Evolutionary conservation across 2,797 vertebrate species (phyloP).

Genomic region (Sorex maritimensis): DNA sequence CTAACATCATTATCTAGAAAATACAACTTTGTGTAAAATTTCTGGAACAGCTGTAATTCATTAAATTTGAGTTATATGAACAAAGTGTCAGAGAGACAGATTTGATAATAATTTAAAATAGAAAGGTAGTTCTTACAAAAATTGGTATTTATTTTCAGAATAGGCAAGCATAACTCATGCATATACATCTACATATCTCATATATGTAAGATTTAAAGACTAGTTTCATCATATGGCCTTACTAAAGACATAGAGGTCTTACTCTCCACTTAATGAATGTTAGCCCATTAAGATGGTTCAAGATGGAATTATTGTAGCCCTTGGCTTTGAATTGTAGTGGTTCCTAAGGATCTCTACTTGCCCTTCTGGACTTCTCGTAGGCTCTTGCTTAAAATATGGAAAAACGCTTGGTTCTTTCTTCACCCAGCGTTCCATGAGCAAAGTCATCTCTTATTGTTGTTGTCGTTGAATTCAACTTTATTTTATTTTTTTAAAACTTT

Average conservation of each 20-base stretch:
- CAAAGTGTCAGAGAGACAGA: constrained; percentile 43
- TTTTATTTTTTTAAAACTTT: too few relatives aligned
- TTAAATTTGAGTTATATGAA: constrained; percentile 69
- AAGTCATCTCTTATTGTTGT: background rate
- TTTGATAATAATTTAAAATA: constrained; percentile 53
- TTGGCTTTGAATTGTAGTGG: background rate
- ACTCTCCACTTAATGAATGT: background rate
- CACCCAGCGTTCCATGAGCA: background rate
- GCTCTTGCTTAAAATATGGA: background rate
- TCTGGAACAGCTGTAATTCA: constrained; percentile 55
- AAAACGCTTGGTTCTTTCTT: background rate
- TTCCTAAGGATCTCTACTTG: background rate
- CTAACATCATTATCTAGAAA: constrained; percentile 46
- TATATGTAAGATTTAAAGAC: background rate
- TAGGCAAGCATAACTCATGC: constrained; percentile 4
- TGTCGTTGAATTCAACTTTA: too few relatives aligned
- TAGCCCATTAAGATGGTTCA: background rate
- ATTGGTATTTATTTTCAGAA: constrained; percentile 65
- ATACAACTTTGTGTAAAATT: background rate
- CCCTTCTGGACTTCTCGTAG: background rate
- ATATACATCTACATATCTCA: background rate
- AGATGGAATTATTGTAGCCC: background rate
- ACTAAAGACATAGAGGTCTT: background rate
- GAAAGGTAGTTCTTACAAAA: constrained; percentile 29
- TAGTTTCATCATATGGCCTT: background rate